Conservation (phyloP, 2,888 invertebrate species). For the Notodonta dromedarius region DNA sequence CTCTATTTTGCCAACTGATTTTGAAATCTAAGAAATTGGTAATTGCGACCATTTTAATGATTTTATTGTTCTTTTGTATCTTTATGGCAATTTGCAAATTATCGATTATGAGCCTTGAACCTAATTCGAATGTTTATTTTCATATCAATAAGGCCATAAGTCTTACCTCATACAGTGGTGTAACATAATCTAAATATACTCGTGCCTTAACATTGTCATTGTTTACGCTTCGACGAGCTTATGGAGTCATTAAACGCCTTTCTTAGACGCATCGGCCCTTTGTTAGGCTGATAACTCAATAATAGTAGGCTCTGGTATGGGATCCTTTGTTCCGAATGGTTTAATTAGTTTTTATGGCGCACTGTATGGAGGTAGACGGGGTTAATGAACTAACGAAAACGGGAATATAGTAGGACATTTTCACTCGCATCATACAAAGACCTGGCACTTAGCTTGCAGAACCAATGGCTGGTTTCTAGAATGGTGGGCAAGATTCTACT, state of each 20-base stretch:
- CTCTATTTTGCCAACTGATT: no score
- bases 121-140: no score
- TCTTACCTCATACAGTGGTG: slow-evolving; percentile 5
- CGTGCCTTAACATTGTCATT: slow-evolving; percentile 56
- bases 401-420: slow-evolving; percentile 7
- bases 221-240: slow-evolving; percentile 56
- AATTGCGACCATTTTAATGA: no score
- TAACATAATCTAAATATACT: slow-evolving; percentile 38
- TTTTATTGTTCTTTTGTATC: no score
- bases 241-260: slow-evolving; percentile 56
- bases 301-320: slow-evolving; percentile 35
- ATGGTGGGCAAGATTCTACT: no score
- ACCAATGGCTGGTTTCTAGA: no score
- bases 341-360: slow-evolving; percentile 57
- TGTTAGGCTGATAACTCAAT: slow-evolving; percentile 48
- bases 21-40: no score
- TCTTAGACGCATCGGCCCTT: slow-evolving; percentile 43
- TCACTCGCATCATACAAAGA: no score
- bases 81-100: no score
- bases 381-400: slow-evolving; percentile 23
- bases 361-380: slow-evolving; percentile 17
- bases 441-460: no score
- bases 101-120: no score
- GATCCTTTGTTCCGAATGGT: slow-evolving; percentile 49
- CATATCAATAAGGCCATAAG: no score